These are phyloP conservation scores for Falcaria lacertinaria DNA, from an alignment of 2,888 invertebrate species.

Conservation along the genomic window DNA sequence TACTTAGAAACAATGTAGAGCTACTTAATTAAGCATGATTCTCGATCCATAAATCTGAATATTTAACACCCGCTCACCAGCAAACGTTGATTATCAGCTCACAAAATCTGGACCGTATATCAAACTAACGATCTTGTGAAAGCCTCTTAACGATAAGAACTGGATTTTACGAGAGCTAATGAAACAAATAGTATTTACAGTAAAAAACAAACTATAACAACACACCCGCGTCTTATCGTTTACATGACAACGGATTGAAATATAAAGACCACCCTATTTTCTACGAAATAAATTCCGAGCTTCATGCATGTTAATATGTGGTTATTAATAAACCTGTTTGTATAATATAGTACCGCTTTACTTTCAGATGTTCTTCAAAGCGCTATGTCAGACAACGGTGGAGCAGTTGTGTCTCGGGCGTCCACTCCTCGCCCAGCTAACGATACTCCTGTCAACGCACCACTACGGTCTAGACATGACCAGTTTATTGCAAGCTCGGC, in stretches of 20 bases:
- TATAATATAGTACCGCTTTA: constrained; percentile 18
- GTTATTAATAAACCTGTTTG: constrained; percentile 6
- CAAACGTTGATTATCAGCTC: constrained; percentile 3
- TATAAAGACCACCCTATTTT: not conserved
- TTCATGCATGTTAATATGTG: not conserved
- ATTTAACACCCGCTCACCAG: constrained; percentile 40
- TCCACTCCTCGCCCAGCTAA: constrained; percentile 72
- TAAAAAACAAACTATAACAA: not conserved
- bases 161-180: constrained; percentile 17
- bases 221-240: not conserved
- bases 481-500: constrained; percentile 80
- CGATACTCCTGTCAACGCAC: constrained; percentile 65
- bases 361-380: constrained; percentile 56
- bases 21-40: constrained; percentile 70
- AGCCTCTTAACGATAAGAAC: constrained; percentile 46
- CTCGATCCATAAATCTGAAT: constrained; percentile 72
- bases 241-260: not conserved
- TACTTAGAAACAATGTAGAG: constrained; percentile 51
- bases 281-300: not conserved
- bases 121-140: constrained; percentile 43
- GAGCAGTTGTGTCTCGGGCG: constrained; percentile 67
- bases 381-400: constrained; percentile 74
- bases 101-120: constrained; percentile 11
- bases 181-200: constrained; percentile 11
- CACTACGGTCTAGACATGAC: constrained; percentile 79